Evolutionary conservation across 2,113 vertebrate genomes (phyloP).

Genomic region (Tyto alba): DNA sequence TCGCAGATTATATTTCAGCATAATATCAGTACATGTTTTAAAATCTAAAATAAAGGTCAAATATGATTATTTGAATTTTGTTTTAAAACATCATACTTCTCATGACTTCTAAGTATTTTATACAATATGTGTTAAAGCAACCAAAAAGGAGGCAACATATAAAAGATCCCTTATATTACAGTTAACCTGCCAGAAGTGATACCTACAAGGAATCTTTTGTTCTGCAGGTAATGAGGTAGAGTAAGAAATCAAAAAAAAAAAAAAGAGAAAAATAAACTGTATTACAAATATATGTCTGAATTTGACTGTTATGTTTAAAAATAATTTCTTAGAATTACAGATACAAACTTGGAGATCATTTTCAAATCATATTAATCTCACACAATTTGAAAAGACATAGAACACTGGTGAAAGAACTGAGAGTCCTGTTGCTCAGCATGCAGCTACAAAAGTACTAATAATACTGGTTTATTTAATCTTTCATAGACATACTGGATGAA

Average conservation of each 20-base stretch:
- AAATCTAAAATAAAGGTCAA: not conserved
- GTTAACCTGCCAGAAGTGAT: not conserved
- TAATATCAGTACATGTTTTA: not conserved
- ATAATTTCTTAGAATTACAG: not conserved
- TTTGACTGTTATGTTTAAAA: not conserved
- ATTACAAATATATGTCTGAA: not conserved
- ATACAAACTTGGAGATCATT: not conserved
- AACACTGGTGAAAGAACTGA: not conserved
- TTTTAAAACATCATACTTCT: not conserved
- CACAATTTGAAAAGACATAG: not conserved
- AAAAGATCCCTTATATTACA: not conserved
- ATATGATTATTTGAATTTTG: not conserved
- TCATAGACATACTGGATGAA: not conserved
- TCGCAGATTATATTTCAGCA: not conserved
- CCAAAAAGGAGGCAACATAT: not conserved
- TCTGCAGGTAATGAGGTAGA: not conserved
- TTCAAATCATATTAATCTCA: not conserved
- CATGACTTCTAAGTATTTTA: not conserved
- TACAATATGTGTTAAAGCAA: not conserved
- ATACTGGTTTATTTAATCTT: not conserved
- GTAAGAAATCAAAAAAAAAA: not conserved
- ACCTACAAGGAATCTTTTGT: not conserved
- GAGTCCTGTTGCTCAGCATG: not conserved
- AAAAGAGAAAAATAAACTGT: rapidly evolving
- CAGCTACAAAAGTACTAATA: not conserved